Percentiles rank a stretch among this genome's conserved stretches.
Conservation (phyloP, 2,797 vertebrate genomes). For the Enteromius unitaeniatus region DNA sequence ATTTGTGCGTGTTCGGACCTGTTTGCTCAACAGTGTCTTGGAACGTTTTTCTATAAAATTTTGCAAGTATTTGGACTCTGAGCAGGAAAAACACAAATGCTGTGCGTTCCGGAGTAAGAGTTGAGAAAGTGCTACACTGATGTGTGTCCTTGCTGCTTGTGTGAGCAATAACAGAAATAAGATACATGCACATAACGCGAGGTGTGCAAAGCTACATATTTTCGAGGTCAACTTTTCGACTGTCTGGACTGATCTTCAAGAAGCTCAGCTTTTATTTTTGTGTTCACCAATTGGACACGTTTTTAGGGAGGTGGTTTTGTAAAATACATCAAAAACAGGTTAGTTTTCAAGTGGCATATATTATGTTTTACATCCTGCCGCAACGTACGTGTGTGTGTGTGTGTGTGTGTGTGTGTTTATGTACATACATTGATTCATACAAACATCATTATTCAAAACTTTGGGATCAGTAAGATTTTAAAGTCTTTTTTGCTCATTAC, state of each 20-base stretch:
- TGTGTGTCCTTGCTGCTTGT: not conserved
- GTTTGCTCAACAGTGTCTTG: not conserved
- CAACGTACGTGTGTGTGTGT: too few relatives aligned
- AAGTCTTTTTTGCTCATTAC: too few relatives aligned
- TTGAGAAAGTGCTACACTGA: not conserved
- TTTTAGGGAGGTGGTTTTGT: not conserved
- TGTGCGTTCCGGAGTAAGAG: slow-evolving; percentile 18
- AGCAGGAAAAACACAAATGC: not conserved
- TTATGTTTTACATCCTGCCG: not conserved
- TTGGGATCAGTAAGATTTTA: too few relatives aligned
- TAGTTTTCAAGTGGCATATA: not conserved
- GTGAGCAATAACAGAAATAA: slow-evolving; percentile 1
- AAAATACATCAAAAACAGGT: not conserved
- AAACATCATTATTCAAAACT: too few relatives aligned
- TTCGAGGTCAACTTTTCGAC: not conserved
- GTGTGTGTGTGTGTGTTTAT: too few relatives aligned
- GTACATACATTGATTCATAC: too few relatives aligned
- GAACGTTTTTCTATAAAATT: not conserved
- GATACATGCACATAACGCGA: not conserved
- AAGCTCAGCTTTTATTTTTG: not conserved
- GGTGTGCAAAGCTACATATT: not conserved
- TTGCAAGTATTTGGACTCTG: not conserved
- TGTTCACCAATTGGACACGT: not conserved
- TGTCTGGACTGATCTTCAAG: not conserved
- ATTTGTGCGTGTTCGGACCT: not conserved